phyloP scores from a whole-genome alignment of 2,888 invertebrate species.

The Clostera curtula region DNA sequence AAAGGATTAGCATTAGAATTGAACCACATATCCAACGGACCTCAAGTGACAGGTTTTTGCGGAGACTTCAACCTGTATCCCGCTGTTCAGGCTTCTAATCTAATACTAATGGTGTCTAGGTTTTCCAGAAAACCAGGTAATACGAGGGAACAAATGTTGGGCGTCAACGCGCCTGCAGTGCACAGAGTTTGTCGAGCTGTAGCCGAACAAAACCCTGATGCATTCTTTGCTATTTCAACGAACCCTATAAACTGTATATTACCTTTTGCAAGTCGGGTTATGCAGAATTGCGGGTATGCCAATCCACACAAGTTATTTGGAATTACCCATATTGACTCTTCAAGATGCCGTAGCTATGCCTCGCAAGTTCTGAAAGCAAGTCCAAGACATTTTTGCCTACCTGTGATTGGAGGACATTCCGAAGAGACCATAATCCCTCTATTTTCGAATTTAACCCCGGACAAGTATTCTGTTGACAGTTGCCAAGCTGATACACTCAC shows the following conservation, averaged over 20 bases:
- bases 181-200: slow-evolving; percentile 37
- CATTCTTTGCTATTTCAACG: slow-evolving; percentile 45
- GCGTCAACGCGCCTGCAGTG: slow-evolving; percentile 37
- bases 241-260: slow-evolving; percentile 48
- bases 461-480: slow-evolving; percentile 22
- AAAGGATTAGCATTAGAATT: slow-evolving; percentile 38
- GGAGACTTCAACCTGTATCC: slow-evolving; percentile 26
- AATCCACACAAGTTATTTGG: slow-evolving; percentile 49
- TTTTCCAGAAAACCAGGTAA: slow-evolving; percentile 30
- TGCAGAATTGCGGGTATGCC: slow-evolving; percentile 36
- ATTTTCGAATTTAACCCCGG: slow-evolving; percentile 43
- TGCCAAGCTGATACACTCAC: slow-evolving; percentile 40
- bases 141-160: slow-evolving; percentile 38
- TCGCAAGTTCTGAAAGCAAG: slow-evolving; percentile 33
- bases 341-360: slow-evolving; percentile 32
- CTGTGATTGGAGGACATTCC: slow-evolving; percentile 54
- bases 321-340: slow-evolving; percentile 45
- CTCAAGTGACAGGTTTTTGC: slow-evolving; percentile 25
- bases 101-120: slow-evolving; percentile 40
- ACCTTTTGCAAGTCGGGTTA: slow-evolving; percentile 42
- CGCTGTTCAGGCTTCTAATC: slow-evolving; percentile 32
- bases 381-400: slow-evolving; percentile 31
- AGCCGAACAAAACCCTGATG: slow-evolving; percentile 35
- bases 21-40: slow-evolving; percentile 36
- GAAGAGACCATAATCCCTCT: slow-evolving; percentile 48